Evolutionary conservation across 2,113 vertebrate species (phyloP).

Genomic region (Ranitomeya imitator): DNA sequence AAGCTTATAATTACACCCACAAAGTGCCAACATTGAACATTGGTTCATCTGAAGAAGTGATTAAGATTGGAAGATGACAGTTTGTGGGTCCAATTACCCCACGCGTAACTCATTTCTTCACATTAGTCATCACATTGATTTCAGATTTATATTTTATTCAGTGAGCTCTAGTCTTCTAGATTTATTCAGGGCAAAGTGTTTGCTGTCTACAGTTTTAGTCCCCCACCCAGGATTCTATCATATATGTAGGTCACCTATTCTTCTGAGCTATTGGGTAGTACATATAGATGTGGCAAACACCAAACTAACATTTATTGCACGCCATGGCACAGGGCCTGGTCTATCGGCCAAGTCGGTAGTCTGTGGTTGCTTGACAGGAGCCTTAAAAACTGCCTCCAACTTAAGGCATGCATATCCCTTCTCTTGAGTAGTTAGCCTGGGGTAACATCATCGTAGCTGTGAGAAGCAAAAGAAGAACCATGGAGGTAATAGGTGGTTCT

Average conservation of each 20-base stretch:
- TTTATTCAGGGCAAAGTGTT: background rate
- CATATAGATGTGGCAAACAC: no score
- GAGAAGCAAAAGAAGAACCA: no score
- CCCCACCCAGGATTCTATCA: background rate
- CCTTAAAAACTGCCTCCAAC: no score
- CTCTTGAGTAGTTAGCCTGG: no score
- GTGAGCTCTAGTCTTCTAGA: background rate
- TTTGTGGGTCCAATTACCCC: constrained; percentile 27
- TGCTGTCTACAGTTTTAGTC: background rate
- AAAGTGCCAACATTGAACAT: constrained; percentile 52
- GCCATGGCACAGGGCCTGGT: no score
- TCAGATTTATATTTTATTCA: background rate
- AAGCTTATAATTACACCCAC: constrained; percentile 48
- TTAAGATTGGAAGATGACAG: constrained; percentile 42
- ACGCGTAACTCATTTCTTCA: background rate
- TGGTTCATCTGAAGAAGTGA: constrained; percentile 42
- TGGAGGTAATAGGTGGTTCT: no score
- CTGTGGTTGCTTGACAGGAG: no score
- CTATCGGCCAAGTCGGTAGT: no score
- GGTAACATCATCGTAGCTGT: no score
- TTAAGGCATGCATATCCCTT: no score
- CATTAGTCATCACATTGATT: background rate
- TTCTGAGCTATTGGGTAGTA: no score
- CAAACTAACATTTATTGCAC: no score
- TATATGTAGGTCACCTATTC: background rate